Evolutionary conservation across 92 coral and sea anemone genomes (phyloP).

Genomic region (Plumapathes pennacea): DNA sequence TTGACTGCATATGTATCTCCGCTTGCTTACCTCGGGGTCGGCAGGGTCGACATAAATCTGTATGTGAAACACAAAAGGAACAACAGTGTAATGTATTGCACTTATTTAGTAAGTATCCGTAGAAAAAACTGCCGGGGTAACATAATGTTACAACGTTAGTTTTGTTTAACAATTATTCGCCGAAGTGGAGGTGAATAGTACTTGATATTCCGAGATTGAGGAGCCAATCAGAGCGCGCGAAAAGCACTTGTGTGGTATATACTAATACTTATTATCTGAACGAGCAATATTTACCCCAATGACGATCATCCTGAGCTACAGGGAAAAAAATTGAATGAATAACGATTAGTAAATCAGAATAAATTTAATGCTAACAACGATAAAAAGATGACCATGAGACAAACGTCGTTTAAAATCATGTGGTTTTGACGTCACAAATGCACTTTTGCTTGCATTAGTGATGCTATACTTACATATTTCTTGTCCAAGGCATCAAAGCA

Average conservation of each 20-base stretch:
- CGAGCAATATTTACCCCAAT: conserved; percentile 69
- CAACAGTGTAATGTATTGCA: background rate
- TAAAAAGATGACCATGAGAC: no score
- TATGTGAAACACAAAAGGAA: conserved; percentile 19
- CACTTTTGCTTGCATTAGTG: background rate
- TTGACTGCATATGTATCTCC: no score
- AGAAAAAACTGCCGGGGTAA: no score
- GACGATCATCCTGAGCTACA: conserved; percentile 80
- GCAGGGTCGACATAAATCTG: conserved; percentile 85
- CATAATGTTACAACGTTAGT: no score
- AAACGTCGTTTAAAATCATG: no score
- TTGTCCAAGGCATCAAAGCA: conserved; percentile 95
- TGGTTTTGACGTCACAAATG: background rate
- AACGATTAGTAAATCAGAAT: background rate
- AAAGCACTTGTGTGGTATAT: no score
- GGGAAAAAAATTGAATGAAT: no score
- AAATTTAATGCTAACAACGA: background rate
- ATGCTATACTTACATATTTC: conserved; percentile 73
- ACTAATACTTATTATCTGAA: background rate
- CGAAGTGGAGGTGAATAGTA: no score
- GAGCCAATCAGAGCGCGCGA: no score
- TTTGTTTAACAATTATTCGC: no score
- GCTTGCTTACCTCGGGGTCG: conserved; percentile 86
- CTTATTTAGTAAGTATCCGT: no score
- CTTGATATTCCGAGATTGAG: no score